Evolutionary conservation across 64 coral and sea anemone species (phyloP), one percentile per base, ranked within the genome.

Genomic region (Dendrophyllia cribrosa): DNA sequence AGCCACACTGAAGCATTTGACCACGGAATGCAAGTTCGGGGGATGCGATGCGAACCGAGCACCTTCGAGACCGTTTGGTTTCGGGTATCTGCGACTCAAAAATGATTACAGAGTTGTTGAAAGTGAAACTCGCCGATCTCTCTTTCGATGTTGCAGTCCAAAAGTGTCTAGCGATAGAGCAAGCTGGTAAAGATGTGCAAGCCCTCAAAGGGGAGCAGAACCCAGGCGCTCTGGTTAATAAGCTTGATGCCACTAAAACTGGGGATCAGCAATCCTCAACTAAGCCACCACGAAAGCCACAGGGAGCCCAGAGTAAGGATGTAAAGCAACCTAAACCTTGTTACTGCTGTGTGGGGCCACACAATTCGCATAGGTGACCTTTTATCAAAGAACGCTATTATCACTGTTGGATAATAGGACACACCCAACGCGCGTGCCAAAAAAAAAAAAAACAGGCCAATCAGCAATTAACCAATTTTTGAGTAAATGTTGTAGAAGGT

Each of bases 11-110:
- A 91, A 91, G 51, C 94, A 95, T 70, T 70, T 95, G 63, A 88
- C 93, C 13, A 74, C 59, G 12, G 88, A 91, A 66, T 89, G 92
- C 68, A 93, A 93, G 66, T 88, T 93, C 66, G 80, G 34, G 34
- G 20, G 93, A 89, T 9, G 59, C 62, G 11, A 94, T 95, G 69
- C 45, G 78, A 79, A 79, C 45, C 55, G 74, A 78, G 63, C 11
- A 21, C 21, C 58, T 62, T 71, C 0, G 45, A 21, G 51, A 87
- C 17, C 46, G 50, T 56, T 43, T 73, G 49, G 67, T 73, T 58
- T 87, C 66, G 12, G 66, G 85, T 17, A 72, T 87, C 55, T 67
- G 19, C 16, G 85, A 74, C 69, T 58, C 23, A 23, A 87, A 6
- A 56, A 59, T 87, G 85, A 55, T 74, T 24, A 74, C 20, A 17